These are phyloP conservation scores for Austrofundulus limnaeus DNA, from an alignment of 2,113 vertebrate genomes.

Conservation along the genomic window DNA sequence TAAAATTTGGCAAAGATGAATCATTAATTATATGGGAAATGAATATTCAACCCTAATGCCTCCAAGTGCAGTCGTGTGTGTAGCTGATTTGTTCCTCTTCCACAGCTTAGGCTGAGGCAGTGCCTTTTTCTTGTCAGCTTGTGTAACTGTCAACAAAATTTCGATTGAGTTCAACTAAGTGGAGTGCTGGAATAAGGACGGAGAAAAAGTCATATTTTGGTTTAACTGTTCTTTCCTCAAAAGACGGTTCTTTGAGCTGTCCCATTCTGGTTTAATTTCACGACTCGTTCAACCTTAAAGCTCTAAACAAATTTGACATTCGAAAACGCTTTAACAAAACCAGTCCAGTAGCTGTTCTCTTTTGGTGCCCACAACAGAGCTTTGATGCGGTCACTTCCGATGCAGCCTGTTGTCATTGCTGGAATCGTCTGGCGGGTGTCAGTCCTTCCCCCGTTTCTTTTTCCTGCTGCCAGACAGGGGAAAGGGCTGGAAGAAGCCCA, in stretches of 20 bases:
- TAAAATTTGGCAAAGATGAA: not conserved
- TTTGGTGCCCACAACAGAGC: slow-evolving; percentile 11
- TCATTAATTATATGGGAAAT: not conserved
- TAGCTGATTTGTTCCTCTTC: not conserved
- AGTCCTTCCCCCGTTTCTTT: slow-evolving; percentile 42
- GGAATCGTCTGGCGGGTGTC: slow-evolving; percentile 49
- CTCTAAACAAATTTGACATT: not conserved
- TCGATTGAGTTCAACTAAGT: not conserved
- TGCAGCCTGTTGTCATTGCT: slow-evolving; percentile 41
- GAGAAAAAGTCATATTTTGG: not conserved
- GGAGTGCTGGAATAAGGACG: not conserved
- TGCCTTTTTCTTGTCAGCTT: not conserved
- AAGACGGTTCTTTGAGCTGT: no score
- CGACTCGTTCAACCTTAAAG: not conserved
- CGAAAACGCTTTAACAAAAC: slow-evolving; percentile 1
- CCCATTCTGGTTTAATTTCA: not conserved
- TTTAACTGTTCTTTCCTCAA: not conserved
- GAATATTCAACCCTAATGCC: not conserved
- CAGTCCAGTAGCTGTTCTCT: slow-evolving; percentile 20
- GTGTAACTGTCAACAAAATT: slow-evolving; percentile 1
- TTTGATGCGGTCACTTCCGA: slow-evolving; percentile 22
- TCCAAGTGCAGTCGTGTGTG: not conserved
- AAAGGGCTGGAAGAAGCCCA: slow-evolving; percentile 63
- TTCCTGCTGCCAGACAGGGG: slow-evolving; percentile 62
- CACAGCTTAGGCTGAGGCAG: not conserved